Conservation (phyloP, 2,113 vertebrate species). For the Mystacornis crossleyi region DNA sequence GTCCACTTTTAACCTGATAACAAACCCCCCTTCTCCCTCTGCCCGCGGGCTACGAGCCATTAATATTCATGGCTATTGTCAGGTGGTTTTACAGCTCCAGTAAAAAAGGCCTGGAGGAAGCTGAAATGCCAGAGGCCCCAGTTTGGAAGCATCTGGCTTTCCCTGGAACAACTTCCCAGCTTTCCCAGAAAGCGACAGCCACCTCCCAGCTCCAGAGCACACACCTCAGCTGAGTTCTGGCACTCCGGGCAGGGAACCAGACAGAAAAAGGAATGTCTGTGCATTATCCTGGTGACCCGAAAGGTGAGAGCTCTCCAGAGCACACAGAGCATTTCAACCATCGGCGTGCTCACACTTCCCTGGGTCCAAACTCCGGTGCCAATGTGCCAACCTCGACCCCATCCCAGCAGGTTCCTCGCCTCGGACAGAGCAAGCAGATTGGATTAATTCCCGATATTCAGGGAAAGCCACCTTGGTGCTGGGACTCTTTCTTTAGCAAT, state of each 20-base stretch:
- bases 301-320: background rate
- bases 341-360: fast-evolving
- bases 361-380: background rate
- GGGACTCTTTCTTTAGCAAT: background rate
- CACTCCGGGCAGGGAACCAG: background rate
- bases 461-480: background rate
- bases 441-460: background rate
- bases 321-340: background rate
- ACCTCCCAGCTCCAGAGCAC: background rate
- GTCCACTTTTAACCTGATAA: background rate
- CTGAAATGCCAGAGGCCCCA: background rate
- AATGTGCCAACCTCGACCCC: background rate
- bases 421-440: background rate
- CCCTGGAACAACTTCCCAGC: background rate
- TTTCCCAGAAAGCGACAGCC: background rate
- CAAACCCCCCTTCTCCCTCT: background rate
- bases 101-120: background rate
- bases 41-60: background rate
- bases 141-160: background rate
- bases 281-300: fast-evolving
- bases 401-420: background rate
- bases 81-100: background rate
- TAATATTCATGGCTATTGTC: background rate
- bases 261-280: background rate
- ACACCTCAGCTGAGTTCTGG: background rate